Evolutionary conservation across 2,113 vertebrate genomes (phyloP), one percentile per base, ranked within the genome.

Genomic region (Acanthochromis polyacanthus): DNA sequence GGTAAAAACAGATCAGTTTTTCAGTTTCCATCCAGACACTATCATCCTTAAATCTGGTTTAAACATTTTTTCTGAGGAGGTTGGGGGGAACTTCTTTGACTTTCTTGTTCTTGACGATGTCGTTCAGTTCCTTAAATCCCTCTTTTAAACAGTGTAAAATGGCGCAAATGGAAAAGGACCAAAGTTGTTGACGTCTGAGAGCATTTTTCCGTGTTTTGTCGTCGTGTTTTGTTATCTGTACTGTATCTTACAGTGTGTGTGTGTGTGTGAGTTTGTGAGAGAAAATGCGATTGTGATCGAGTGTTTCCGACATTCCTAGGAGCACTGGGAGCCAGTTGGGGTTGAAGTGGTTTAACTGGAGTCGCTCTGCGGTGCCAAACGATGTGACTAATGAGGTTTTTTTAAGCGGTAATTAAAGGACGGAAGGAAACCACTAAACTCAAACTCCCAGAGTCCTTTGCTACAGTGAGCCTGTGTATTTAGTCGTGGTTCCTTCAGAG

Each of bases 361-460:
- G 38, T 59, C 10, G 38, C 53, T 72, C 45, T 22, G 36, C 45
- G 32, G n/a, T 70, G 60, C 5, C 38, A 36, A 50, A 78, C 22
- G n/a, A 30, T 40, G 38, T 62, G 22, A 69, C 25, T 66, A 67
- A 53, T 56, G 22, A 40, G 56, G 36, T 46, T 15, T 46, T 46
- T 25, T 25, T 14, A 4, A 17, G 14, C 11, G 17, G 17, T 46
- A 45, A 14, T 45, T 22, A 22, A 25, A 0, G 30, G 6, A 61
- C 46, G 23, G 76, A 51, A 70, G 77, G 61, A 77, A 87, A 86
- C 88, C 84, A 88, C 88, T 89, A 65, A 90, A 91, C 83, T 89
- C 86, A 78, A 82, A 78, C 75, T 92, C 90, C 93, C 91, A 93
- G 89, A 88, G 73, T 89, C 69, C 86, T 92, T 93, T 92, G 92